Conservation (phyloP, 2,888 invertebrate species). For the Drosophila putrida region DNA sequence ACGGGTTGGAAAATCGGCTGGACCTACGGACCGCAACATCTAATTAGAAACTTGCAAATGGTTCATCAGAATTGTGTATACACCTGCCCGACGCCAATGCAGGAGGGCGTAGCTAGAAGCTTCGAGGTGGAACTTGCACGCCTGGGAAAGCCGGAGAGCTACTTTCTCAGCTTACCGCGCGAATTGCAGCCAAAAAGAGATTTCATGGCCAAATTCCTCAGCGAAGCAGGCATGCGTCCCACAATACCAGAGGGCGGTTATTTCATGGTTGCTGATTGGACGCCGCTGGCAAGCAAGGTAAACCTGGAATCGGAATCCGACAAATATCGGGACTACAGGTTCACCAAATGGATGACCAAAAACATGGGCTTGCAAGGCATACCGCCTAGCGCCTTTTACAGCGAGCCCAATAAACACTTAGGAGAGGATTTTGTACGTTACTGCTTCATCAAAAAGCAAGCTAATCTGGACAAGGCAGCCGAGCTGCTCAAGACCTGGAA, state of each 20-base stretch:
- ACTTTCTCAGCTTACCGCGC: constrained; percentile 91
- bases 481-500: constrained; percentile 89
- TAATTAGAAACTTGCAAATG: constrained; percentile 93
- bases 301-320: constrained; percentile 90
- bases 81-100: constrained; percentile 95
- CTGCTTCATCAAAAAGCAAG: constrained; percentile 97
- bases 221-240: constrained; percentile 94
- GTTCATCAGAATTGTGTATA: constrained; percentile 98
- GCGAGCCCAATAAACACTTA: constrained; percentile 90
- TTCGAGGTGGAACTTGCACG: constrained; percentile 94
- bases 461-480: constrained; percentile 89
- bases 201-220: constrained; percentile 90
- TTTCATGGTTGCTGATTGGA: constrained; percentile 98
- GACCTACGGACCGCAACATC: constrained; percentile 95
- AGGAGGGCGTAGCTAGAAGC: constrained; percentile 96
- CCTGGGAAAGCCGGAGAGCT: constrained; percentile 91
- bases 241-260: constrained; percentile 98
- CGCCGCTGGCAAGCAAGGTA: constrained; percentile 89
- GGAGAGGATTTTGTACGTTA: constrained; percentile 95
- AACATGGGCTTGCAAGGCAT: constrained; percentile 97
- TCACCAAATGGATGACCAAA: constrained; percentile 98
- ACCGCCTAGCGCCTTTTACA: constrained; percentile 97
- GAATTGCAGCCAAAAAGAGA: constrained; percentile 93
- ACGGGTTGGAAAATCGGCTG: constrained; percentile 99
- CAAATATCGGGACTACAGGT: constrained; percentile 93